These are phyloP conservation scores for Galemys pyrenaicus DNA, from an alignment of 2,113 vertebrate species.

Conservation along the genomic window DNA sequence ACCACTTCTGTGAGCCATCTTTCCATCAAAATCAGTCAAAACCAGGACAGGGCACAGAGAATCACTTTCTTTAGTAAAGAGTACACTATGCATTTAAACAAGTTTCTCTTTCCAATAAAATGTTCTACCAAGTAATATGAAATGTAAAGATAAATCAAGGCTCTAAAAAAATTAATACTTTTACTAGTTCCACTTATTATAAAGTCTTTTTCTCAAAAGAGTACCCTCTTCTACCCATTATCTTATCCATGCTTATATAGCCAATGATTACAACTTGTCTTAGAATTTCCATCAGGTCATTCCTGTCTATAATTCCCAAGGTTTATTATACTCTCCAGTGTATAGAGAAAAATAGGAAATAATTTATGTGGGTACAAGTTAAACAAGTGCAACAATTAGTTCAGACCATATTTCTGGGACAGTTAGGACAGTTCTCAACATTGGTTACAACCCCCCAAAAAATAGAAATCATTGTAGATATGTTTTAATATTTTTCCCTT, in stretches of 20 bases:
- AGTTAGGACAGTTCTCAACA: neutral
- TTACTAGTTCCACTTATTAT: neutral
- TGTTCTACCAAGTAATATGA: neutral
- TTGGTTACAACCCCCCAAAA: neutral
- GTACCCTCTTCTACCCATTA: neutral
- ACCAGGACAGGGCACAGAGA: neutral
- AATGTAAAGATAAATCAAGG: neutral
- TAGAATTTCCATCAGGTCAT: neutral
- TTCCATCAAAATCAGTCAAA: neutral
- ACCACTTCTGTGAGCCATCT: neutral
- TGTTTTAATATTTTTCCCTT: neutral
- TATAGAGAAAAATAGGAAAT: neutral
- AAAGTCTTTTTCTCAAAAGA: neutral
- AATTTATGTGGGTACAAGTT: neutral
- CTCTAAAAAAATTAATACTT: neutral
- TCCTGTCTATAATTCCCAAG: neutral
- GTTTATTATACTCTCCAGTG: neutral
- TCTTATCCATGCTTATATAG: neutral
- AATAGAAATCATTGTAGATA: neutral
- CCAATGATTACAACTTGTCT: neutral
- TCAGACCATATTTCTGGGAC: neutral
- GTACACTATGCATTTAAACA: neutral
- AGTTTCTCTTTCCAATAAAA: slow-evolving; percentile 12
- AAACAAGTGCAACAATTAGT: neutral
- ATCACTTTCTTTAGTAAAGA: neutral